phyloP scores from a whole-genome alignment of 2,113 vertebrate species.

The Salvelinus namaycush region DNA sequence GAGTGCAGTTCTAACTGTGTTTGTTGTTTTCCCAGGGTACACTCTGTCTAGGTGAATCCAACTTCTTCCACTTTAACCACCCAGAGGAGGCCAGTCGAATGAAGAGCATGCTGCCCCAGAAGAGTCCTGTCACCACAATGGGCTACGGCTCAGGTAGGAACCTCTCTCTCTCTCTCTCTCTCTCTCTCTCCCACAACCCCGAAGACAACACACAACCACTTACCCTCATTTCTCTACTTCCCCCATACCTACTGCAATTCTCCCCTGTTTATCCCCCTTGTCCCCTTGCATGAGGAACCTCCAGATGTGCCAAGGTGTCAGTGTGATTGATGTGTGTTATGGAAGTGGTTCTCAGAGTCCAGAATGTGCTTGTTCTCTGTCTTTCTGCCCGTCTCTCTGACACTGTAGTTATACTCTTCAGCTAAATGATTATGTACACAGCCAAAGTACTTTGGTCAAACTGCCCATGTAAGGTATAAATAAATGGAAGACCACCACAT shows the following conservation, averaged over 20 bases:
- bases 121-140: constrained; percentile 72
- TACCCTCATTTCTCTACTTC: background rate
- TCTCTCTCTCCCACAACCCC: background rate
- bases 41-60: constrained; percentile 78
- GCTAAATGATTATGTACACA: background rate
- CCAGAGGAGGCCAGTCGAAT: constrained; percentile 76
- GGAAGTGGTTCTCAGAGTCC: background rate
- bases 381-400: background rate
- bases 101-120: constrained; percentile 78
- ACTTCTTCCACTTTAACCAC: constrained; percentile 81
- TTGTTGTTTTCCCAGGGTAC: constrained; percentile 65
- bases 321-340: background rate
- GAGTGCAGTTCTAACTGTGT: constrained; percentile 10
- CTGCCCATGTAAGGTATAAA: constrained; percentile 1
- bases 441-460: constrained; percentile 4
- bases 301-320: background rate
- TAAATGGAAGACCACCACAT: background rate
- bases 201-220: background rate
- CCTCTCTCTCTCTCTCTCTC: background rate
- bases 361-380: background rate
- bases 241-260: background rate
- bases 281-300: background rate
- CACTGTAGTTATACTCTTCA: background rate
- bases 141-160: constrained; percentile 74
- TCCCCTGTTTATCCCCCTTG: background rate